phyloP scores from a whole-genome alignment of 2,888 invertebrate genomes.

The Papilio elwesi region DNA sequence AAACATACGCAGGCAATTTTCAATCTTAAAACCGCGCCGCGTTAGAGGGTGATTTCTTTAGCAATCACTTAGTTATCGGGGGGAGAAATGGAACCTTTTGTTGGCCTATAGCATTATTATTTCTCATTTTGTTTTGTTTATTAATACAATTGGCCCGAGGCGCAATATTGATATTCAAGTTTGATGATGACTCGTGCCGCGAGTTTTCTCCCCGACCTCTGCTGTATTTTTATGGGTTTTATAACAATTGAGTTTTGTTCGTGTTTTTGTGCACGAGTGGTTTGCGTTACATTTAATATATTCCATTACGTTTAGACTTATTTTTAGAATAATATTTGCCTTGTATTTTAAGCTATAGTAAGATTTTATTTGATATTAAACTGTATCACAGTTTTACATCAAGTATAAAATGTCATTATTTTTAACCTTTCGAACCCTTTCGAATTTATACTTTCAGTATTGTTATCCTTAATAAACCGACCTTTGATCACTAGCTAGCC shows the following conservation, averaged over 20 bases:
- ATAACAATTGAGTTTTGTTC: slow-evolving; percentile 70
- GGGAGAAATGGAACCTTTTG: slow-evolving; percentile 84
- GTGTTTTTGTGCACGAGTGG: slow-evolving; percentile 63
- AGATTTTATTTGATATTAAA: not conserved
- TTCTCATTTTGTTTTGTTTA: slow-evolving; percentile 85
- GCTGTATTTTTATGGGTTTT: slow-evolving; percentile 78
- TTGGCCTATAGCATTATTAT: slow-evolving; percentile 84
- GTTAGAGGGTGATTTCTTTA: slow-evolving; percentile 70
- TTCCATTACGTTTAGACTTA: slow-evolving; percentile 33
- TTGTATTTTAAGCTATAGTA: slow-evolving; percentile 16
- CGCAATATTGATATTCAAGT: slow-evolving; percentile 85
- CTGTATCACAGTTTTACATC: not conserved
- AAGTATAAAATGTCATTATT: no score
- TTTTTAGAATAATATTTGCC: slow-evolving; percentile 27
- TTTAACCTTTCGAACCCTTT: no score
- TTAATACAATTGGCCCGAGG: slow-evolving; percentile 84
- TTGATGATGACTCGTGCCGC: slow-evolving; percentile 80
- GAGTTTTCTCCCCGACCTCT: slow-evolving; percentile 70
- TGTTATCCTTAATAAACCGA: no score
- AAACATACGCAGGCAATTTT: slow-evolving; percentile 68
- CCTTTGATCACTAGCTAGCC: no score
- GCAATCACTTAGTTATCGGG: slow-evolving; percentile 69
- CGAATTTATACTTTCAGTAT: no score
- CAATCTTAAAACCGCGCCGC: slow-evolving; percentile 65
- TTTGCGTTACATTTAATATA: slow-evolving; percentile 48